These are phyloP conservation scores for Diplolepis rosae DNA, from an alignment of 2,888 invertebrate species.

Conservation along the genomic window DNA sequence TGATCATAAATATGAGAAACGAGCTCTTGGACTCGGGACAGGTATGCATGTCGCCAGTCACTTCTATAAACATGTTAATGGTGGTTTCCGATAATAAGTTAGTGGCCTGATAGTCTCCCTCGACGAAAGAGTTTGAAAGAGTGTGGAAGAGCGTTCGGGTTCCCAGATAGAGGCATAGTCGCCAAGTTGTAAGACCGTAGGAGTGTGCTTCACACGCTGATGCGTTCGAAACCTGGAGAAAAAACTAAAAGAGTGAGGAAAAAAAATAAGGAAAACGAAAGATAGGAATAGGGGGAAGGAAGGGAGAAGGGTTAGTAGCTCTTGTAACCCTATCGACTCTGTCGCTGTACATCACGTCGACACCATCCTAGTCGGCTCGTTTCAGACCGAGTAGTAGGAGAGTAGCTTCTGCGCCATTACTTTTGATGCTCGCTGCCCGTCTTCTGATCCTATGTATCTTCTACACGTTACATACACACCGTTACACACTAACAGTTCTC, in stretches of 20 bases:
- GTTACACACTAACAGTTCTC: slow-evolving; percentile 38
- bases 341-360: slow-evolving; percentile 74
- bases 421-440: slow-evolving; percentile 47
- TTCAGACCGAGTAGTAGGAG: slow-evolving; percentile 65
- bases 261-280: slow-evolving; percentile 14
- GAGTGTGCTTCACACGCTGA: slow-evolving; percentile 63
- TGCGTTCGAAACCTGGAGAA: slow-evolving; percentile 52
- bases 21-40: slow-evolving; percentile 35
- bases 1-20: slow-evolving; percentile 61
- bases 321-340: slow-evolving; percentile 73
- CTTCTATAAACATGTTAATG: slow-evolving; percentile 68
- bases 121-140: too few relatives aligned
- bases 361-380: slow-evolving; percentile 71
- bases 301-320: slow-evolving; percentile 70
- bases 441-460: slow-evolving; percentile 46
- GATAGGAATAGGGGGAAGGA: slow-evolving; percentile 42
- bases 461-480: slow-evolving; percentile 49
- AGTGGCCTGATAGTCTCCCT: slow-evolving; percentile 53
- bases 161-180: not conserved
- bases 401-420: slow-evolving; percentile 70
- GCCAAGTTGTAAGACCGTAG: not conserved
- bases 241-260: slow-evolving; percentile 27
- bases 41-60: slow-evolving; percentile 56
- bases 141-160: slow-evolving; percentile 10
- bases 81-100: slow-evolving; percentile 66